Evolutionary conservation across 2,113 vertebrate species (phyloP).

Genomic region (Polypterus senegalus): DNA sequence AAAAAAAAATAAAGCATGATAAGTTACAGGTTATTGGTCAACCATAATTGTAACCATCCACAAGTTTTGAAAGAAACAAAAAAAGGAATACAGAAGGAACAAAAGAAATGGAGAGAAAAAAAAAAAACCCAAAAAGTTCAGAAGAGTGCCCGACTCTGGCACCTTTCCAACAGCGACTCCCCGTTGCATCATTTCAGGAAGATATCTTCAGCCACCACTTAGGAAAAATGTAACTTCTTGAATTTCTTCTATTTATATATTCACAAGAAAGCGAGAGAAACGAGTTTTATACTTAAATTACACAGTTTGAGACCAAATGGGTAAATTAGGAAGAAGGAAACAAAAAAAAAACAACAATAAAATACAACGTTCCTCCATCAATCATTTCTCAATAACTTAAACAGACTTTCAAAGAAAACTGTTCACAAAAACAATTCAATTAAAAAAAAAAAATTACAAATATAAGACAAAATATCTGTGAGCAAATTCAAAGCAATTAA

Average conservation of each 20-base stretch:
- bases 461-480: slow-evolving; percentile 32
- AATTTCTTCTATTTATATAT: slow-evolving; percentile 24
- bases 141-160: too few relatives aligned
- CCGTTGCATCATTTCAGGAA: too few relatives aligned
- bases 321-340: slow-evolving; percentile 64
- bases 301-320: slow-evolving; percentile 52
- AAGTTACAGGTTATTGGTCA: too few relatives aligned
- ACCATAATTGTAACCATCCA: too few relatives aligned
- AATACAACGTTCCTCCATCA: slow-evolving; percentile 3
- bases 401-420: slow-evolving; percentile 38
- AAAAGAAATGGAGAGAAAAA: too few relatives aligned
- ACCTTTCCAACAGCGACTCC: too few relatives aligned
- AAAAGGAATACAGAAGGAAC: too few relatives aligned
- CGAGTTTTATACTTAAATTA: slow-evolving; percentile 48
- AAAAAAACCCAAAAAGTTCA: too few relatives aligned
- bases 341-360: slow-evolving; percentile 47
- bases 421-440: slow-evolving; percentile 47
- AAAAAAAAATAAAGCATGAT: too few relatives aligned
- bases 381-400: slow-evolving; percentile 76
- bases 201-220: too few relatives aligned
- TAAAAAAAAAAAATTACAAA: slow-evolving; percentile 34
- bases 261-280: slow-evolving; percentile 36
- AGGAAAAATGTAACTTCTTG: too few relatives aligned
- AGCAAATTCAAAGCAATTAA: slow-evolving; percentile 29
- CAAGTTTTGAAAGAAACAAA: too few relatives aligned